Base-by-base conservation (phyloP, 2,113 vertebrate genomes). In the Strigops habroptila region DNA sequence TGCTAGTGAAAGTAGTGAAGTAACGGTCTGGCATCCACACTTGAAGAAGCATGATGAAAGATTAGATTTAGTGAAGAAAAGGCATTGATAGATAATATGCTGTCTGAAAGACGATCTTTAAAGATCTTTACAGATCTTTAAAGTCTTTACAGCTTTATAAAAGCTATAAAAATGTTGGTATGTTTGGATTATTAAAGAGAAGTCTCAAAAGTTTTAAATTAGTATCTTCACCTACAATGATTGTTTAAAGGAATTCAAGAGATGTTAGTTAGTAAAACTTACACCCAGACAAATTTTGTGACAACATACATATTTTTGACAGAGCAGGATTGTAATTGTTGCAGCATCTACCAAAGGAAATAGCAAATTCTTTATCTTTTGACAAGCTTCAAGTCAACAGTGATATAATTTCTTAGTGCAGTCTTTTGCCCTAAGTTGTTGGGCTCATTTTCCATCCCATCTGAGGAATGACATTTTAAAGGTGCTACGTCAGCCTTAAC, bases 331-430 rank as follows among this genome's bases (percentile, higher is more conserved):
- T 18, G 7, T 28, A 79, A 53, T 25, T 85, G 3, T 49, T 88
- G 37, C 5, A 82, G 27, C 10, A 49, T 53, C 18, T 86, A 23
- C 22, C 12, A 68, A 60, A 6, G 8, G 7, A 94, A 53, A 43
- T 24, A 57, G 4, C 4, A 88, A 85, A 64, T 28, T 64, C 44
- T 77, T 82, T 68, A 24, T 8, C 6, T 88, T 76, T 76, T 59
- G 10, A 39, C 37, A 63, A 63, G 10, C 27, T 88, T 53, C 28
- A 68, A 52, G 10, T 70, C 49, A 86, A 59, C 14, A 59, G 46
- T 18, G 5, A 24, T 12, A 22, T 28, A 74, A 46, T 52, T 69
- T 52, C 2, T 77, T 44, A 44, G 3, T 0, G 0, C 15, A 28
- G 4, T 16, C 24, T 57, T 86, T 75, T 88, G 33, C 16, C 14